A percentile compares a stretch with the other conserved stretches of the same genome.
phyloP scores from a whole-genome alignment of 1,140 invertebrate genomes.

The Drosophila chauvacae region DNA sequence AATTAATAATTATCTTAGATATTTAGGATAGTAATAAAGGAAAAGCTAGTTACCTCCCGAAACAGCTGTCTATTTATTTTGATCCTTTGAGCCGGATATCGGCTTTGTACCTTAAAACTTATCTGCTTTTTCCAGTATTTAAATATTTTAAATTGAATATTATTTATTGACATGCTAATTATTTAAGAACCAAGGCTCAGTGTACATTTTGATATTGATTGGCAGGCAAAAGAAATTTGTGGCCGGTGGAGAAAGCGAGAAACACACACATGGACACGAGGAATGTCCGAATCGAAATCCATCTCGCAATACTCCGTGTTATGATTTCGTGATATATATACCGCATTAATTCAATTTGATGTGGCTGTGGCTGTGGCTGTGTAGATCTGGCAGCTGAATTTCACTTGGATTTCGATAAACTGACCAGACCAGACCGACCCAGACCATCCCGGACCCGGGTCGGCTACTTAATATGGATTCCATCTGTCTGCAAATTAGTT shows the following conservation, averaged over 20 bases:
- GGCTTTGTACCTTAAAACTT: not conserved
- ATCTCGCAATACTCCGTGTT: conserved; percentile 34
- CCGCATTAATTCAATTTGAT: conserved; percentile 79
- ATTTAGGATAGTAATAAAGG: too few relatives aligned
- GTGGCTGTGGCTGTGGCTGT: conserved; percentile 22
- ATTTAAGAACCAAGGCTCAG: not conserved
- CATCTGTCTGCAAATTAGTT: conserved; percentile 35
- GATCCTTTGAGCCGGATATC: not conserved
- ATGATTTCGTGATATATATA: conserved; percentile 75
- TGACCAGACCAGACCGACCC: conserved; percentile 23
- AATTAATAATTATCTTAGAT: too few relatives aligned
- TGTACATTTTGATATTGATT: conserved; percentile 28
- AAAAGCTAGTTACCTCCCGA: not conserved
- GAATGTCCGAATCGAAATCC: conserved; percentile 33
- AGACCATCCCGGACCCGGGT: not conserved
- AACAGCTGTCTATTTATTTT: not conserved
- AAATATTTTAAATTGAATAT: not conserved
- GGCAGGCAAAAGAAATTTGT: conserved; percentile 29
- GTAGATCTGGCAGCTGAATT: conserved; percentile 35
- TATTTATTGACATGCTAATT: not conserved
- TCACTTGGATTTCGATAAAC: conserved; percentile 61
- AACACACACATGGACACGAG: not conserved
- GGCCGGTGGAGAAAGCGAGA: not conserved
- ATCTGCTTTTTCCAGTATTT: not conserved
- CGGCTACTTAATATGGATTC: conserved; percentile 43